These are phyloP conservation scores for Homalodisca vitripennis DNA, from an alignment of 1,140 invertebrate species.

Conservation along the genomic window DNA sequence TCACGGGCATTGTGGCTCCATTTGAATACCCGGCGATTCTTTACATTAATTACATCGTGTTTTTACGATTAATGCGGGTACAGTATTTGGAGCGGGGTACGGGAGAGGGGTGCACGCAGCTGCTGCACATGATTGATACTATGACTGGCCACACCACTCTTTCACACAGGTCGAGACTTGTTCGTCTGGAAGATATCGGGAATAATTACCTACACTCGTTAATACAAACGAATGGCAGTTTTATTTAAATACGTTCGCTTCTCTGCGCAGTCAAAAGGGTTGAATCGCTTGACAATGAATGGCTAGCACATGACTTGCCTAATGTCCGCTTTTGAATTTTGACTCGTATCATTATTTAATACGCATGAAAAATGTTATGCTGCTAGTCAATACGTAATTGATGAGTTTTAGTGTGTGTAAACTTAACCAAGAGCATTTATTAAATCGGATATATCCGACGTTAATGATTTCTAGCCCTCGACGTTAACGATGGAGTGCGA, in stretches of 20 bases:
- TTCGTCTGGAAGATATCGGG: conserved; percentile 10
- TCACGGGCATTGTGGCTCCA: not conserved
- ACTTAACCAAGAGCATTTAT: no score
- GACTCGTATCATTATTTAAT: no score
- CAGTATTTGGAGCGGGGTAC: not conserved
- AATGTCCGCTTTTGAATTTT: no score
- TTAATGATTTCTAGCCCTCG: no score
- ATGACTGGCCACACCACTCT: not conserved
- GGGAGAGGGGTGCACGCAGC: no score
- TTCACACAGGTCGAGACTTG: not conserved
- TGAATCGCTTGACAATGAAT: no score
- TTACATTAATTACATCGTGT: not conserved
- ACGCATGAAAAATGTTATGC: no score
- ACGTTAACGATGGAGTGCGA: no score
- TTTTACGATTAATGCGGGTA: not conserved
- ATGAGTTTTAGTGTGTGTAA: no score
- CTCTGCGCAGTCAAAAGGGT: not conserved
- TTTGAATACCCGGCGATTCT: not conserved
- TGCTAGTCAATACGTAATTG: no score
- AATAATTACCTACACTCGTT: conserved; percentile 11
- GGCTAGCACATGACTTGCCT: no score
- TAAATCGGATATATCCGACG: no score
- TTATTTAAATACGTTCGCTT: conserved; percentile 4
- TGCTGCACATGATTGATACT: conserved; percentile 15
- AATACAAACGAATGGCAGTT: not conserved